These are phyloP conservation scores for Tachysurus fulvidraco DNA, from an alignment of 2,113 vertebrate genomes.

Conservation along the genomic window DNA sequence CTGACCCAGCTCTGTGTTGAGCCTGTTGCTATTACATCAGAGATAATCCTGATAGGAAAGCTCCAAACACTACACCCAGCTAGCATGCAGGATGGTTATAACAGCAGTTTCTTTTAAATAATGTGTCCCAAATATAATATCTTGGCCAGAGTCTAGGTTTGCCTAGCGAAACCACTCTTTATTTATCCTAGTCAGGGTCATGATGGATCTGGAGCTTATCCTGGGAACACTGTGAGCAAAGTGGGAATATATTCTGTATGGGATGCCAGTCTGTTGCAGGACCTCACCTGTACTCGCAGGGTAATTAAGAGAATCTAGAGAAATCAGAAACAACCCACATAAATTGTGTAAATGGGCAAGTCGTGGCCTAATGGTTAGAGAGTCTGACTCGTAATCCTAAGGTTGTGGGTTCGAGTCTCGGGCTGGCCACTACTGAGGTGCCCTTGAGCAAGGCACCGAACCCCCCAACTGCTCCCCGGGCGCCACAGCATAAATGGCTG, in stretches of 20 bases:
- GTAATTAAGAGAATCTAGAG: not conserved
- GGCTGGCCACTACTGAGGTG: too few species aligned
- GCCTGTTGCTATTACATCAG: conserved; percentile 10
- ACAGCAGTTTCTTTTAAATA: conserved; percentile 2
- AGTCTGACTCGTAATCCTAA: too few species aligned
- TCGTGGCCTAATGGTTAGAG: too few species aligned
- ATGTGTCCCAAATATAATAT: not conserved
- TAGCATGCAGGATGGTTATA: not conserved
- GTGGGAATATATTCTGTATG: not conserved
- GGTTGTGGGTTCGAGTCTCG: too few species aligned
- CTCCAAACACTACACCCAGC: not conserved
- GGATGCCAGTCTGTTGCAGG: not conserved
- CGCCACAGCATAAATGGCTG: too few species aligned
- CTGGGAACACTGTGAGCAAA: not conserved
- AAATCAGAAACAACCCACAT: not conserved
- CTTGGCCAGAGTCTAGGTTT: not conserved
- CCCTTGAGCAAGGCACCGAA: too few species aligned
- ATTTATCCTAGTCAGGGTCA: not conserved
- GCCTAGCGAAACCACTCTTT: not conserved
- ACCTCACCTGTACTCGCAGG: not conserved
- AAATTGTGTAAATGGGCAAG: too few species aligned
- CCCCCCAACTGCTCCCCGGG: too few species aligned
- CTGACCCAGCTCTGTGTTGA: not conserved
- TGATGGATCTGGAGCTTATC: not conserved
- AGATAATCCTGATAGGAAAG: not conserved